Evolutionary conservation across 2,797 vertebrate species (phyloP), one percentile per base, ranked within the genome.

Genomic region (Dromococcyx pavoninus): DNA sequence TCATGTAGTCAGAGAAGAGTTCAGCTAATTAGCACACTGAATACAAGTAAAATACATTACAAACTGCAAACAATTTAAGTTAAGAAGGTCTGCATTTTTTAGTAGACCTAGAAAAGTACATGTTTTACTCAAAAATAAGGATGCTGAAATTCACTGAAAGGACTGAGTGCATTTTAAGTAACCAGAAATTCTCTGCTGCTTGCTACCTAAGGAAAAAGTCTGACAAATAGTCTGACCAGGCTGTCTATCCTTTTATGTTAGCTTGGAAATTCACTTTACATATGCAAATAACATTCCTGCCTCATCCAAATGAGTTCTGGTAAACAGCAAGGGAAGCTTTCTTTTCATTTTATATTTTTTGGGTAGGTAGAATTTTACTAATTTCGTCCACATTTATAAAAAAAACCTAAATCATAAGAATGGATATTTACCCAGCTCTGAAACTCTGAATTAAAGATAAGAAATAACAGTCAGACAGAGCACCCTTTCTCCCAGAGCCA

Each of bases 381-480:
- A 44, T 60, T 73, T 9, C 53, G 51, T 58, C 60, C 35, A 58
- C 19, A 80, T 77, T 86, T 81, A 81, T 61, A 10, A 11, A 88
- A 74, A 88, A 33, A 11, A 8, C 61, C 60, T 72, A 39, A 72
- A 88, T 66, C 0, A 0, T 56, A 84, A 72, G 51, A 91, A 90
- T 9, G 46, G 33, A 5, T 91, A 87, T 88, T 83, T 80, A 80
- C 75, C 37, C 58, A 72, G n/a, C 67, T 88, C 77, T 61, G 48
- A 77, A 86, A 74, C 4, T 16, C n/a, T 91, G 92, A 88, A 94
- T 93, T 82, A 90, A 91, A 94, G 74, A 89, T 76, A 85, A 93
- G 56, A 82, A 89, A 33, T 28, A 82, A 54, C 53, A 91, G 56
- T 25, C 64, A 93, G 82, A 23, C 44, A 75, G 65, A 85, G 33